These are phyloP conservation scores for Danaus melanippus DNA, from an alignment of 1,140 invertebrate genomes.

Conservation along the genomic window DNA sequence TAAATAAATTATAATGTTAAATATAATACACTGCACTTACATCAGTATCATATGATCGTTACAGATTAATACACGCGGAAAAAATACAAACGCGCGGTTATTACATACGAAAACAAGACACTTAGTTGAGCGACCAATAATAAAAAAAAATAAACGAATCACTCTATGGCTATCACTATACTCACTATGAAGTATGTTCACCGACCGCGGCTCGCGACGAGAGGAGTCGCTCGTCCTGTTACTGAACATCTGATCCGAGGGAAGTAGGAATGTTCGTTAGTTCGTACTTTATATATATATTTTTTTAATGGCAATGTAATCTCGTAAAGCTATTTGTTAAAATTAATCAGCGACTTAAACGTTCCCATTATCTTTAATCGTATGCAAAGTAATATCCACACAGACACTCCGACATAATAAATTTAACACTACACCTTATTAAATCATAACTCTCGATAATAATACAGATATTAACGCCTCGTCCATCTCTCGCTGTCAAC, in stretches of 20 bases:
- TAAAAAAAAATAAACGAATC: slow-evolving; percentile 65
- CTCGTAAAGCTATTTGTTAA: slow-evolving; percentile 5
- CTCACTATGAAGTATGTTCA: slow-evolving; percentile 19
- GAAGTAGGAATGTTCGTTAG: slow-evolving; percentile 51
- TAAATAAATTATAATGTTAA: slow-evolving; percentile 71
- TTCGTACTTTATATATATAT: slow-evolving; percentile 28
- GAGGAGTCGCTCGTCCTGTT: background rate
- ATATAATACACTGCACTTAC: slow-evolving; percentile 67
- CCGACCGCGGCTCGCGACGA: slow-evolving; percentile 1
- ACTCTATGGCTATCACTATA: slow-evolving; percentile 43
- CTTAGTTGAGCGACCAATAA: slow-evolving; percentile 56
- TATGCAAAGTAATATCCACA: slow-evolving; percentile 14
- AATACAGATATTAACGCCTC: slow-evolving; percentile 3
- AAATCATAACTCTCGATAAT: slow-evolving; percentile 10
- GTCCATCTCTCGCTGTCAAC: background rate
- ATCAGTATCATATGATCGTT: slow-evolving; percentile 61
- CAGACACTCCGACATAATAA: slow-evolving; percentile 17
- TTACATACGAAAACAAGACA: slow-evolving; percentile 58
- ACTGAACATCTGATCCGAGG: slow-evolving; percentile 13
- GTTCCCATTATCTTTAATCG: slow-evolving; percentile 4
- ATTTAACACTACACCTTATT: slow-evolving; percentile 13
- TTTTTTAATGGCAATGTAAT: slow-evolving; percentile 33
- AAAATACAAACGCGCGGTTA: slow-evolving; percentile 60
- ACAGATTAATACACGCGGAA: slow-evolving; percentile 55
- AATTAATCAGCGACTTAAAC: slow-evolving; percentile 4